phyloP scores from a whole-genome alignment of 2,797 vertebrate genomes.

The Crocodylus rhombifer region DNA sequence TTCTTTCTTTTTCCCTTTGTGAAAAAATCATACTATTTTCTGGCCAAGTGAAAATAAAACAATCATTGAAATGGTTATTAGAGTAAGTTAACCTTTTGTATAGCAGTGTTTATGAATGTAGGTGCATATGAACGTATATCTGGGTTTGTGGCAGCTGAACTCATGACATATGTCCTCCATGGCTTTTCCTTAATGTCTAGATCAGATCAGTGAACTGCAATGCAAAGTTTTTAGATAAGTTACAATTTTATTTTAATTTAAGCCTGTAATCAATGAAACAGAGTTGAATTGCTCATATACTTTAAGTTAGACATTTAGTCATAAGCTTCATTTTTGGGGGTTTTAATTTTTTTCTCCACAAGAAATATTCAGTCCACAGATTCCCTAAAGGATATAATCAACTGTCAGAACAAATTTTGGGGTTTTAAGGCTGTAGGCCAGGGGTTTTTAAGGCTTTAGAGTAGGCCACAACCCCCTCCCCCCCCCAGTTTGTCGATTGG shows the following conservation, averaged over 20 bases:
- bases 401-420: constrained; percentile 45
- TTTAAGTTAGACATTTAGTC: constrained; percentile 50
- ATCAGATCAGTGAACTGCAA: constrained; percentile 40
- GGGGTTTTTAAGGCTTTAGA: no score
- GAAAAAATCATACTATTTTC: background rate
- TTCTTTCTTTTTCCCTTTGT: background rate
- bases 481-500: no score
- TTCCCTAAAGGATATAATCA: background rate
- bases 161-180: constrained; percentile 2
- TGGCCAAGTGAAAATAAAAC: constrained; percentile 35
- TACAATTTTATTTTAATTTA: constrained; percentile 61
- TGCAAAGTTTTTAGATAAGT: constrained; percentile 50
- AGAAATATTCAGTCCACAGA: background rate
- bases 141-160: constrained; percentile 23
- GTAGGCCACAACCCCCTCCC: no score
- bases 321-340: constrained; percentile 24
- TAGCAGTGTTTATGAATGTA: background rate
- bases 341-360: rapidly evolving
- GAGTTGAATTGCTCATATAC: background rate
- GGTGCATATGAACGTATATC: constrained; percentile 20
- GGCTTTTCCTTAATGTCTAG: constrained; percentile 30
- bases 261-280: constrained; percentile 44
- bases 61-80: background rate
- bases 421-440: background rate
- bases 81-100: background rate